Evolutionary conservation across 1,140 invertebrate species (phyloP).

Genomic region (Atta texana): DNA sequence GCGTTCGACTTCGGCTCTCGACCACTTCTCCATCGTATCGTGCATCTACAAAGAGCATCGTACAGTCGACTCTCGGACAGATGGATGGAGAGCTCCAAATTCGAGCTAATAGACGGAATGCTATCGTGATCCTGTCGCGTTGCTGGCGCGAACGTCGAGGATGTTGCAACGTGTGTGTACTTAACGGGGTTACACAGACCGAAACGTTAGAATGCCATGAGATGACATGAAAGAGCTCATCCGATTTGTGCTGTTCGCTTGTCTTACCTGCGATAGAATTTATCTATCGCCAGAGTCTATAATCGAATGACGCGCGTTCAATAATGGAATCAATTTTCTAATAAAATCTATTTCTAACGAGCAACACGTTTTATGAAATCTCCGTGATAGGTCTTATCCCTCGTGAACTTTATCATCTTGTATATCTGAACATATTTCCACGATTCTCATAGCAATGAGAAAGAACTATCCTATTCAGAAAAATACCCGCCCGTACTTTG

Average conservation of each 20-base stretch:
- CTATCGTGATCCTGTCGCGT: constrained; percentile 57
- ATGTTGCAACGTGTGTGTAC: constrained; percentile 46
- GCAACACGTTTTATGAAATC: not conserved
- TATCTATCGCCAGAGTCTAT: not conserved
- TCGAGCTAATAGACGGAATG: constrained; percentile 75
- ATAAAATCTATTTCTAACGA: constrained; percentile 32
- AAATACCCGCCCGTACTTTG: not conserved
- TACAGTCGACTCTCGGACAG: constrained; percentile 62
- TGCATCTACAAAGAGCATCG: constrained; percentile 37
- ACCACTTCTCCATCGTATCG: constrained; percentile 59
- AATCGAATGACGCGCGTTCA: not conserved
- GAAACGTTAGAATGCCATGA: constrained; percentile 8
- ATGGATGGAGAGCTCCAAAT: constrained; percentile 75
- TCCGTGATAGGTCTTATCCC: not conserved
- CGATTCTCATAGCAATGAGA: not conserved
- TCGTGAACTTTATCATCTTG: not conserved
- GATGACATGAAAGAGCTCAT: constrained; percentile 39
- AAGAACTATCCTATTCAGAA: not conserved
- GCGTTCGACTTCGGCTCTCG: constrained; percentile 64
- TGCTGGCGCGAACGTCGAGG: constrained; percentile 30
- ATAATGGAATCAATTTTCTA: constrained; percentile 29
- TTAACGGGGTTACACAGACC: constrained; percentile 49
- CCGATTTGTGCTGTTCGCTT: not conserved
- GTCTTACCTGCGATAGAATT: not conserved
- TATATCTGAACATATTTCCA: constrained; percentile 7